phyloP scores from a whole-genome alignment of 1,140 invertebrate species.

The Drosophila triauraria region DNA sequence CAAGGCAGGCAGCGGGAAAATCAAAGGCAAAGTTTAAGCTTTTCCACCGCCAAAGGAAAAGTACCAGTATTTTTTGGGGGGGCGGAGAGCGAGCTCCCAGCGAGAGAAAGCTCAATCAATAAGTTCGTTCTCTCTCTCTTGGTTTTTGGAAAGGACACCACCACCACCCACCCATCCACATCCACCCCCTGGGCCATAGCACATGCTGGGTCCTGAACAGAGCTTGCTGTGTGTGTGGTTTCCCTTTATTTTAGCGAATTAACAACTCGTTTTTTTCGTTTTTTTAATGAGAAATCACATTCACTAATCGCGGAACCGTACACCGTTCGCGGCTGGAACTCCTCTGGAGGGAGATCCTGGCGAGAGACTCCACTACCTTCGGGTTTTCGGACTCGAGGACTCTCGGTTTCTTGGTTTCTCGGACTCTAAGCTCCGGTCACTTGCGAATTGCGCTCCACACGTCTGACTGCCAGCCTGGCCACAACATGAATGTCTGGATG shows the following conservation, averaged over 20 bases:
- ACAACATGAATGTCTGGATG: constrained; percentile 83
- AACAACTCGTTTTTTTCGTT: not conserved
- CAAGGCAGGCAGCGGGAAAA: constrained; percentile 71
- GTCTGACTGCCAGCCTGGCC: constrained; percentile 80
- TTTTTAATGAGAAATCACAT: not conserved
- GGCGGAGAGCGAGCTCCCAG: not conserved
- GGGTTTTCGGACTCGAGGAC: constrained; percentile 23
- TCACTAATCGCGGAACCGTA: constrained; percentile 4
- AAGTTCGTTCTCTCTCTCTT: constrained; percentile 19
- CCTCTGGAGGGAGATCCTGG: constrained; percentile 7
- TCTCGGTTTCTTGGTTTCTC: constrained; percentile 23
- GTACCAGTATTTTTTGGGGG: constrained; percentile 30
- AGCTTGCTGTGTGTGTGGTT: constrained; percentile 10
- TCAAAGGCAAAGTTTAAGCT: constrained; percentile 31
- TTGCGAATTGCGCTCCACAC: constrained; percentile 61
- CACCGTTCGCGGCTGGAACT: constrained; percentile 14
- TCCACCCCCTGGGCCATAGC: constrained; percentile 37
- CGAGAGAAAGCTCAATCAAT: constrained; percentile 47
- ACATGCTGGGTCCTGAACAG: constrained; percentile 35
- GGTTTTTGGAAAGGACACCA: constrained; percentile 24
- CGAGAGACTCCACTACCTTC: constrained; percentile 38
- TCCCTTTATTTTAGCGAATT: constrained; percentile 15
- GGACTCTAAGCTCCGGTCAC: not conserved
- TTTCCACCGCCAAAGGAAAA: constrained; percentile 45
- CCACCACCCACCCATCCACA: constrained; percentile 17